Conservation (phyloP, 2,113 vertebrate species). For the Sminthopsis crassicaudata region DNA sequence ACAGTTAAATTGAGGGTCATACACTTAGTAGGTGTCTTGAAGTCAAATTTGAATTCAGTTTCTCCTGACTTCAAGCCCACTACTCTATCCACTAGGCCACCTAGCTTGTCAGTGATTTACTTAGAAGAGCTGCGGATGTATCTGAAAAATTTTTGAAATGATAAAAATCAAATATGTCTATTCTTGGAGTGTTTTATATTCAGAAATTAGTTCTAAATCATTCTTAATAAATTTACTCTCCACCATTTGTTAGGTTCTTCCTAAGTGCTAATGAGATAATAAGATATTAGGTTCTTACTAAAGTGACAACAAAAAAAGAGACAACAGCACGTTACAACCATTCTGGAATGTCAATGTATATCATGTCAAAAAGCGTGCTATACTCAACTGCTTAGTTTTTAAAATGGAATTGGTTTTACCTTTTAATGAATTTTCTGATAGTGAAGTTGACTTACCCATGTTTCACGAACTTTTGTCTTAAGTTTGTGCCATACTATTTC, state of each 20-base stretch:
- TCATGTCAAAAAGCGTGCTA: background rate
- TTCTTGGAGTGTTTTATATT: background rate
- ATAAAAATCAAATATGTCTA: background rate
- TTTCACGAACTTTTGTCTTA: background rate
- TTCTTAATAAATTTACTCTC: background rate
- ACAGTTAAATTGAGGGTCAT: background rate
- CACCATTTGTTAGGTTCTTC: too few relatives aligned
- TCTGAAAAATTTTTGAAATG: background rate
- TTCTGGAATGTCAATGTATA: background rate
- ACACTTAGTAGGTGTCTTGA: background rate
- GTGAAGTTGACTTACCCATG: background rate
- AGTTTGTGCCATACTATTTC: background rate
- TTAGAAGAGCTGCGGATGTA: background rate
- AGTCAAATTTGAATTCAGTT: background rate
- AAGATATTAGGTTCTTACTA: too few relatives aligned
- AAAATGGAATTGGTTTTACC: constrained; percentile 9
- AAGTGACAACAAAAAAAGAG: too few relatives aligned
- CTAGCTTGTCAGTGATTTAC: background rate
- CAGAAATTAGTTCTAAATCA: background rate
- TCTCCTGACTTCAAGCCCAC: background rate
- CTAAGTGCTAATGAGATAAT: too few relatives aligned
- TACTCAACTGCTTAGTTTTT: constrained; percentile 7
- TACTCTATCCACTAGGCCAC: background rate
- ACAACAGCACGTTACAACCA: too few relatives aligned
- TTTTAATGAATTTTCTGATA: background rate